phyloP scores from a whole-genome alignment of 1,140 invertebrate genomes.

The Drosophila suzukii region DNA sequence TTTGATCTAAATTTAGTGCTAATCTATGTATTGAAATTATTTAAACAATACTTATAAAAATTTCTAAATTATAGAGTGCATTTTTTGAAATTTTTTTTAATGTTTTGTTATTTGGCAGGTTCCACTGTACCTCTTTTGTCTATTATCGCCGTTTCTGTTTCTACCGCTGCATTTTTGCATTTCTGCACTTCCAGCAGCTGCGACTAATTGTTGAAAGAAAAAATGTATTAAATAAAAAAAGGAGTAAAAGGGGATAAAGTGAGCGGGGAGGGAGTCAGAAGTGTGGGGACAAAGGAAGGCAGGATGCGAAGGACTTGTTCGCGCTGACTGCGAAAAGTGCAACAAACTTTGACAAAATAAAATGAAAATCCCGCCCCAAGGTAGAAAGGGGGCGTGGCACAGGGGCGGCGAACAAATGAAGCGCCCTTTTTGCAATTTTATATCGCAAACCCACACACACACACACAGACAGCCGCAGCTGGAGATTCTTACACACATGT shows the following conservation, averaged over 20 bases:
- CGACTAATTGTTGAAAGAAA: conserved; percentile 62
- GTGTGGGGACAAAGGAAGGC: conserved; percentile 24
- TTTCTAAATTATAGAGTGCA: too few species aligned
- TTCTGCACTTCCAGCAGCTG: conserved; percentile 41
- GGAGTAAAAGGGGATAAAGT: too few species aligned
- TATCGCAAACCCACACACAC: conserved; percentile 37
- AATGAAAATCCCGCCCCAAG: conserved; percentile 54
- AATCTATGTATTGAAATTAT: too few species aligned
- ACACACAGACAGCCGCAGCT: conserved; percentile 28
- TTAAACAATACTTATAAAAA: too few species aligned
- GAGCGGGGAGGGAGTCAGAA: not conserved
- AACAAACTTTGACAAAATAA: conserved; percentile 77
- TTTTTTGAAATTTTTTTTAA: too few species aligned
- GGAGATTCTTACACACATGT: conserved; percentile 29
- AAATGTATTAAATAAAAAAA: conserved; percentile 10
- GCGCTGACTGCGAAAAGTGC: conserved; percentile 66
- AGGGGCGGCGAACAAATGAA: conserved; percentile 46
- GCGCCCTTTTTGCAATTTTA: conserved; percentile 51
- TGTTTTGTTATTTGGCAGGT: not conserved
- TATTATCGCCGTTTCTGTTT: conserved; percentile 21
- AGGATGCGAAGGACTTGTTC: conserved; percentile 45
- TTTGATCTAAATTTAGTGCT: too few species aligned
- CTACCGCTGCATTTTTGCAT: conserved; percentile 31
- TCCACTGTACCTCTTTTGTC: conserved; percentile 45
- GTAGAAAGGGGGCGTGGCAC: conserved; percentile 8